These are phyloP conservation scores for Baccha elongata DNA, from an alignment of 2,888 invertebrate species.

Conservation along the genomic window DNA sequence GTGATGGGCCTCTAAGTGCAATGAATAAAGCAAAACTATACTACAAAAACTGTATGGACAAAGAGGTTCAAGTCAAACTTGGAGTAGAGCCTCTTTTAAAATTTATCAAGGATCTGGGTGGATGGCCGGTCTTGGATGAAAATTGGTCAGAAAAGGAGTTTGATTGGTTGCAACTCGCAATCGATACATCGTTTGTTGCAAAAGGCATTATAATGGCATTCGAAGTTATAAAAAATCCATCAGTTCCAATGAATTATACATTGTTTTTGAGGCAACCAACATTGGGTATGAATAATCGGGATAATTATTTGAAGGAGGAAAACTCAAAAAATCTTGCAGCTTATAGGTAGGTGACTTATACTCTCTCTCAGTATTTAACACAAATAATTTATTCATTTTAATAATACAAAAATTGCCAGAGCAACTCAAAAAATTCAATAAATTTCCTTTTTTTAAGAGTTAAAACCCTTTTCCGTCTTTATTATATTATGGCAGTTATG, in stretches of 20 bases:
- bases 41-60: conserved; percentile 52
- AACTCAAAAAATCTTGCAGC: conserved; percentile 49
- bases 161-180: conserved; percentile 58
- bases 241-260: conserved; percentile 14
- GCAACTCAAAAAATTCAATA: too few species aligned
- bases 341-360: too few species aligned
- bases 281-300: conserved; percentile 56
- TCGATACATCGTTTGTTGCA: conserved; percentile 12
- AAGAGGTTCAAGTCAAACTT: conserved; percentile 1
- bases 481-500: too few species aligned
- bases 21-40: conserved; percentile 58
- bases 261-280: conserved; percentile 46
- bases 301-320: conserved; percentile 59
- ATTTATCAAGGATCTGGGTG: conserved; percentile 57
- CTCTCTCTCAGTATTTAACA: too few species aligned
- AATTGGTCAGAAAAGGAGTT: conserved; percentile 50
- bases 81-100: conserved; percentile 44
- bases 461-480: too few species aligned
- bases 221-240: conserved; percentile 42
- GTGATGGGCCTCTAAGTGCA: conserved; percentile 5
- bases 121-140: conserved; percentile 61
- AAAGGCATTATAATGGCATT: conserved; percentile 37
- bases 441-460: too few species aligned
- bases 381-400: too few species aligned
- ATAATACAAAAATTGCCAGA: too few species aligned